Percentiles rank a stretch among this genome's conserved stretches.
These are phyloP conservation scores for Lasioglossum pauxillum DNA, from an alignment of 2,888 invertebrate genomes.

Conservation along the genomic window DNA sequence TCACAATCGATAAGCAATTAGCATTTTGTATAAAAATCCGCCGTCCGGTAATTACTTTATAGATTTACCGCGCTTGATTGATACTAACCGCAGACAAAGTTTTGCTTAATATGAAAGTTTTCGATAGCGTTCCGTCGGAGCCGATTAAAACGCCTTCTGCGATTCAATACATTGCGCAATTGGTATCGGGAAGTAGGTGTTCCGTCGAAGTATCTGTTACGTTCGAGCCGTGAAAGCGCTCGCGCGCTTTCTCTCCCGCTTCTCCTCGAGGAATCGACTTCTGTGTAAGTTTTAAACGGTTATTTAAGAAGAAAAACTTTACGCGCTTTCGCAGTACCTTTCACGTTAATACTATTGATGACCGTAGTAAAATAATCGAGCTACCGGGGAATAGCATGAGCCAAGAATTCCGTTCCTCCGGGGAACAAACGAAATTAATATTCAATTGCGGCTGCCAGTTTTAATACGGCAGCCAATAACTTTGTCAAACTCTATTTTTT, in stretches of 20 bases:
- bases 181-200: conserved; percentile 31
- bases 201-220: conserved; percentile 23
- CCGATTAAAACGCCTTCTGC: conserved; percentile 26
- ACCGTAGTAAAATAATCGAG: neutral
- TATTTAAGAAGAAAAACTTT: conserved; percentile 14
- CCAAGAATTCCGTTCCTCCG: neutral
- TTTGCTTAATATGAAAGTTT: conserved; percentile 29
- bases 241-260: neutral
- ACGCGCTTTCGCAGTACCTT: neutral
- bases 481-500: neutral
- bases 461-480: neutral
- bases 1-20: neutral
- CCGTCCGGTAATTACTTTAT: neutral
- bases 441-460: neutral
- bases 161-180: conserved; percentile 27
- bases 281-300: conserved; percentile 6
- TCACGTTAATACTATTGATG: neutral
- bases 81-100: conserved; percentile 4
- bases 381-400: neutral
- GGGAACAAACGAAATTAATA: conserved; percentile 6
- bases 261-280: conserved; percentile 1
- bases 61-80: conserved; percentile 13
- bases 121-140: conserved; percentile 4
- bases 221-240: neutral
- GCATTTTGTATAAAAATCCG: neutral